Percentiles rank a stretch among this genome's conserved stretches.
Evolutionary conservation across 2,797 vertebrate species (phyloP).

Genomic region (Xiphorhynchus erythropygius): DNA sequence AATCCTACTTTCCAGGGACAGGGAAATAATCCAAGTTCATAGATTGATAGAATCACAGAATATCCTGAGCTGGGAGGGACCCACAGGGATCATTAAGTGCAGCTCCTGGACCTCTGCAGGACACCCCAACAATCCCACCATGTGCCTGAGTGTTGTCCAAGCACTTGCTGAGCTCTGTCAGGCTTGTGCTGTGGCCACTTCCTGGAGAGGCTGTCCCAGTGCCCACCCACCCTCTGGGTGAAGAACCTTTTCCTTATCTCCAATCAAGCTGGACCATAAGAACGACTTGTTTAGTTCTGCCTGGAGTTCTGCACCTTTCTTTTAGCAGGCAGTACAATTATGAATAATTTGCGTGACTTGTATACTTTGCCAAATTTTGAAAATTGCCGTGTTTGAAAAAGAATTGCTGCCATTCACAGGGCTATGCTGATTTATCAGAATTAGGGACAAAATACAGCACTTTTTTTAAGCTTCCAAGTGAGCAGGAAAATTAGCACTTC

Average conservation of each 20-base stretch:
- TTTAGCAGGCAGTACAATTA: conserved; percentile 55
- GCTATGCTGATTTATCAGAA: conserved; percentile 71
- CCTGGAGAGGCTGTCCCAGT: background rate
- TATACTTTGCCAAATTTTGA: conserved; percentile 72
- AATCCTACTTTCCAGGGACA: conserved; percentile 13
- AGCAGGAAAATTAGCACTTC: conserved; percentile 73
- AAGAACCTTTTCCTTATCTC: background rate
- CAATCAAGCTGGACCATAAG: background rate
- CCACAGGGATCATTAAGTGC: background rate
- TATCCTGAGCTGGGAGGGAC: background rate
- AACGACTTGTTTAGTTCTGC: background rate
- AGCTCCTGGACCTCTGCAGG: background rate
- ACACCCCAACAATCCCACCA: background rate
- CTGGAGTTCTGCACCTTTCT: conserved; percentile 23
- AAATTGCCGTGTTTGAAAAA: conserved; percentile 65
- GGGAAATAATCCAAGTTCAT: background rate
- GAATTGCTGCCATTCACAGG: conserved; percentile 41
- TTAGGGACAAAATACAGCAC: conserved; percentile 62
- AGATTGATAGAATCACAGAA: background rate
- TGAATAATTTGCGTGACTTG: conserved; percentile 63
- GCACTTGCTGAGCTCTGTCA: background rate
- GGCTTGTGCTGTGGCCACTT: background rate
- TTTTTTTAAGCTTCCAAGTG: conserved; percentile 71
- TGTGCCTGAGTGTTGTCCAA: fast-evolving
- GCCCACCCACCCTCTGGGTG: background rate